Percentiles rank a stretch among this genome's conserved stretches.
phyloP scores from a whole-genome alignment of 2,888 invertebrate genomes.

The Dryobotodes eremita region DNA sequence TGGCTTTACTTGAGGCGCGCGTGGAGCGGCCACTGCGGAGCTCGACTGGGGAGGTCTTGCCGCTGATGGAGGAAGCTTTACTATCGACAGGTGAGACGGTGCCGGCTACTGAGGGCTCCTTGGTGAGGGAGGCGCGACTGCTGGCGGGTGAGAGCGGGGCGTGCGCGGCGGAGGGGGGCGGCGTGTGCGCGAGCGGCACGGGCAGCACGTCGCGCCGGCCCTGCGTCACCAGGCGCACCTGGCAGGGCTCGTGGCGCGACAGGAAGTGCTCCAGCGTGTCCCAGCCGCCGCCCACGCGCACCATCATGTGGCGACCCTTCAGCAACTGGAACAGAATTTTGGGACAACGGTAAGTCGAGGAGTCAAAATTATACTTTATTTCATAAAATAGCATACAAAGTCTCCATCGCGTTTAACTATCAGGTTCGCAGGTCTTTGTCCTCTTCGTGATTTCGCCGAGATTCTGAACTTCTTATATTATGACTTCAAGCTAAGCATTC shows the following conservation, averaged over 20 bases:
- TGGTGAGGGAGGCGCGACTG: conserved; percentile 74
- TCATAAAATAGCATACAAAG: not conserved
- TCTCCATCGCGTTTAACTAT: not conserved
- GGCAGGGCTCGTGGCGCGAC: conserved; percentile 96
- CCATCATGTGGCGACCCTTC: conserved; percentile 98
- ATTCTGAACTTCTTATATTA: not conserved
- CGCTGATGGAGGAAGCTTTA: conserved; percentile 80
- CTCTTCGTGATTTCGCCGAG: not conserved
- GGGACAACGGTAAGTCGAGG: not conserved
- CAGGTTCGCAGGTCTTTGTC: not conserved
- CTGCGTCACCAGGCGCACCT: conserved; percentile 92
- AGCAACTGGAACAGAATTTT: conserved; percentile 91
- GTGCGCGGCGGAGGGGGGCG: conserved; percentile 15
- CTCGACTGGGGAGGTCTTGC: conserved; percentile 76
- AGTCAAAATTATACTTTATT: not conserved
- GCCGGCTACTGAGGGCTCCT: conserved; percentile 72
- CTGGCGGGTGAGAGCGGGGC: conserved; percentile 71
- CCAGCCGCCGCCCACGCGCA: conserved; percentile 98
- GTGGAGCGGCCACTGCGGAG: conserved; percentile 69
- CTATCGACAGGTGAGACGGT: conserved; percentile 79
- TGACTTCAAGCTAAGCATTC: not conserved
- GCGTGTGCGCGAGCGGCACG: conserved; percentile 68
- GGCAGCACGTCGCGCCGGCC: conserved; percentile 81
- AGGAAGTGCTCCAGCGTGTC: conserved; percentile 98
- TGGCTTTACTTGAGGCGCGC: conserved; percentile 72